These are phyloP conservation scores for Tor tambroides DNA, from an alignment of 2,113 vertebrate genomes.

Conservation along the genomic window DNA sequence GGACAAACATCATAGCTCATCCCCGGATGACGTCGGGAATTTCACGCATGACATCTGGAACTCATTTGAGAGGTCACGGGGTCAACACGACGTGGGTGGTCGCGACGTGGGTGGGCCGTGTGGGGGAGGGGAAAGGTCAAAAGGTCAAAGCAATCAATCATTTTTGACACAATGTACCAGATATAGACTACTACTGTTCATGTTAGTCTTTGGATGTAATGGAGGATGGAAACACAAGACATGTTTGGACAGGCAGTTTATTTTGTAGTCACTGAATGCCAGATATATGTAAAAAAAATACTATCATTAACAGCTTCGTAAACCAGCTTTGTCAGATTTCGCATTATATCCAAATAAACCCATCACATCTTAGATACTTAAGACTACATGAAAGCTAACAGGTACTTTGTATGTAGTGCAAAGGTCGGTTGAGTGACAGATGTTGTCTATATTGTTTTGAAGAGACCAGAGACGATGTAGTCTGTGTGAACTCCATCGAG, in stretches of 20 bases:
- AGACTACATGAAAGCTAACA: neutral
- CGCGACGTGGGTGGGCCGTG: too few species aligned
- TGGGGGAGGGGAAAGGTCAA: too few species aligned
- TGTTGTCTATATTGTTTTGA: slow-evolving; percentile 60
- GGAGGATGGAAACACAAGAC: neutral
- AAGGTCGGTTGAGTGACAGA: neutral
- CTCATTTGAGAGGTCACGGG: too few species aligned
- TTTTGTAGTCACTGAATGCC: neutral
- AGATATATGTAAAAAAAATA: neutral
- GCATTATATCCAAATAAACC: neutral
- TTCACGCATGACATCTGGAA: too few species aligned
- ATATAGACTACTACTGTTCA: too few species aligned
- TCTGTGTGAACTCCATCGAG: too few species aligned
- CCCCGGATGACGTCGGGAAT: too few species aligned
- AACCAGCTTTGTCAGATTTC: neutral
- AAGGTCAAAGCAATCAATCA: too few species aligned
- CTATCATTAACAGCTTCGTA: neutral
- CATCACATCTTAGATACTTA: neutral
- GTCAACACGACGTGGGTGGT: too few species aligned
- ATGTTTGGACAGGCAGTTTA: slow-evolving; percentile 28
- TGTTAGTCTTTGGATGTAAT: neutral
- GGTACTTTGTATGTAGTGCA: slow-evolving; percentile 1
- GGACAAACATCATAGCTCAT: too few species aligned
- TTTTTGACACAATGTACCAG: too few species aligned
- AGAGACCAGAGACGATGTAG: slow-evolving; percentile 78